A percentile compares a stretch with the other conserved stretches of the same genome.
Evolutionary conservation across 2,888 invertebrate genomes (phyloP).

Genomic region (Drosophila borealis): DNA sequence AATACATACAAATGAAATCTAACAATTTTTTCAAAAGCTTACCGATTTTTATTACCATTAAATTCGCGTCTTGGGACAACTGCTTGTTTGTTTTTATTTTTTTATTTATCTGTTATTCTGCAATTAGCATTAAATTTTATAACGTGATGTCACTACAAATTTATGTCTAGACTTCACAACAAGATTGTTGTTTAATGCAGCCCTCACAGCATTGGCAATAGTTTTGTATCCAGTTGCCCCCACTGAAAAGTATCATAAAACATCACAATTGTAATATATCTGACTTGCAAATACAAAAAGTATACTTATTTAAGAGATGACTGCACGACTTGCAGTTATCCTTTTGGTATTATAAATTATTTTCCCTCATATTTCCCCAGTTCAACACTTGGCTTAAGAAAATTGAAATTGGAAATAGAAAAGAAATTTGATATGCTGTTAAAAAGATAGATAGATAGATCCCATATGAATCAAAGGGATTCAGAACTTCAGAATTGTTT

Average conservation of each 20-base stretch:
- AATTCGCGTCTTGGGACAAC: too few relatives aligned
- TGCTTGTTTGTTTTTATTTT: neutral
- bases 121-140: slow-evolving; percentile 24
- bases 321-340: slow-evolving; percentile 10
- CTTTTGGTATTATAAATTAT: neutral
- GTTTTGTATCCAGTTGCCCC: slow-evolving; percentile 20
- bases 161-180: slow-evolving; percentile 20
- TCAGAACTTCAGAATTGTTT: too few relatives aligned
- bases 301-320: neutral
- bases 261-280: slow-evolving; percentile 18
- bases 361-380: neutral
- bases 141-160: slow-evolving; percentile 21
- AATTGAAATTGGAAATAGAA: too few relatives aligned
- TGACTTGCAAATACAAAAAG: slow-evolving; percentile 13
- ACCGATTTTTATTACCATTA: neutral
- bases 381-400: neutral
- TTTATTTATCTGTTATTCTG: neutral
- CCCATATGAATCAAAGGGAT: too few relatives aligned
- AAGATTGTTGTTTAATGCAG: slow-evolving; percentile 7
- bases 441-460: too few relatives aligned
- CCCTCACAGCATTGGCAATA: slow-evolving; percentile 17
- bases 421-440: too few relatives aligned
- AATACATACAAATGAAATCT: too few relatives aligned
- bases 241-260: slow-evolving; percentile 28
- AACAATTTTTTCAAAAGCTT: neutral